Percentiles rank a stretch among this genome's conserved stretches.
phyloP scores from a whole-genome alignment of 2,113 vertebrate species.

The Castor canadensis region DNA sequence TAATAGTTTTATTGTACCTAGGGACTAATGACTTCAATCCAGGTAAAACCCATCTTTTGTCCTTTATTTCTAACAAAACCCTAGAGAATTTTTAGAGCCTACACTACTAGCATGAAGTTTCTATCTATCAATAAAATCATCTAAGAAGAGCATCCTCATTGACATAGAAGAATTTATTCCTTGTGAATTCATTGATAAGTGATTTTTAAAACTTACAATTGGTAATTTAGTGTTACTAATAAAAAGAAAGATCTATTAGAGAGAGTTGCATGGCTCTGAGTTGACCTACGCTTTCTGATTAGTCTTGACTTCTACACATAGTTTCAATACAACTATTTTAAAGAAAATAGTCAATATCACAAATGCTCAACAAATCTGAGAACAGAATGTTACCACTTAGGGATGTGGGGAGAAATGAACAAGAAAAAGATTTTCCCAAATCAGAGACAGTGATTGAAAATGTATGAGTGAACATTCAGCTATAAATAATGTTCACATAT shows the following conservation, averaged over 20 bases:
- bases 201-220: neutral
- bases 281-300: neutral
- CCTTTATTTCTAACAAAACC: neutral
- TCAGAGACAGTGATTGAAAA: conserved; percentile 4
- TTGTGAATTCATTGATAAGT: neutral
- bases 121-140: neutral
- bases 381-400: neutral
- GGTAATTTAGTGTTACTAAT: neutral
- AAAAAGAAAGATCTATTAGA: neutral
- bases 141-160: neutral
- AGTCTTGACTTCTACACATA: neutral
- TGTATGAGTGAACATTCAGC: neutral
- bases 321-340: neutral
- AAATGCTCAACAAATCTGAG: neutral
- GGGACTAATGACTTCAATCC: neutral
- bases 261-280: neutral
- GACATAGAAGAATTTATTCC: neutral
- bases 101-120: neutral
- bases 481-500: conserved; percentile 3
- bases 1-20: neutral
- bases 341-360: conserved; percentile 7
- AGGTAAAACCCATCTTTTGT: neutral
- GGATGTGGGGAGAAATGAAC: neutral
- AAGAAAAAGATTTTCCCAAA: conserved; percentile 7
- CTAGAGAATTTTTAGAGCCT: neutral